These are phyloP conservation scores for Strix uralensis DNA, from an alignment of 2,113 vertebrate species.

Conservation along the genomic window DNA sequence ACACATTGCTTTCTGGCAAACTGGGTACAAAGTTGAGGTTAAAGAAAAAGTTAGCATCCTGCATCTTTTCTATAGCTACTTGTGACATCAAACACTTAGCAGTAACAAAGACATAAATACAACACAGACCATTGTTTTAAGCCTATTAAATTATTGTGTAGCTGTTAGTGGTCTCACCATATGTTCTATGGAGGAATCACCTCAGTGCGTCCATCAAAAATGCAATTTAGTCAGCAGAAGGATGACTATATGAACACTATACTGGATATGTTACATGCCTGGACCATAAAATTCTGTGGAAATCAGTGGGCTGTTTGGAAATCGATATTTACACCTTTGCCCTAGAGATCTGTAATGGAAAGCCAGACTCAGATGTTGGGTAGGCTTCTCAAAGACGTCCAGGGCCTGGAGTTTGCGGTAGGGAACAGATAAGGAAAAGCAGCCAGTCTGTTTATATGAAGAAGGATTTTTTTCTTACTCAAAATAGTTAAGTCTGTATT, in stretches of 20 bases:
- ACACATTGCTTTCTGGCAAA: not conserved
- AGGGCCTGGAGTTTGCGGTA: not conserved
- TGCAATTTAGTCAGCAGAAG: not conserved
- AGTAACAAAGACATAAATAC: not conserved
- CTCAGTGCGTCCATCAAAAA: not conserved
- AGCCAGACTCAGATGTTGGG: not conserved
- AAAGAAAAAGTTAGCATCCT: not conserved
- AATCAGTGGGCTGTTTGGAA: not conserved
- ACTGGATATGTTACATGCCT: rapidly evolving
- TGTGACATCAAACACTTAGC: not conserved
- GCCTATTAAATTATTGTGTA: not conserved
- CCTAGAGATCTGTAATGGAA: not conserved
- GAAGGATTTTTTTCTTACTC: not conserved
- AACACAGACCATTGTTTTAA: not conserved
- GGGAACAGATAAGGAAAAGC: not conserved
- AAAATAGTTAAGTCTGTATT: not conserved
- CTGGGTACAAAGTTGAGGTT: not conserved
- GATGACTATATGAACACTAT: not conserved
- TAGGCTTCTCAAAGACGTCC: not conserved
- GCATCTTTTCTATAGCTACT: not conserved
- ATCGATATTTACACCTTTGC: not conserved
- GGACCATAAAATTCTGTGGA: not conserved
- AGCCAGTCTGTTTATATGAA: not conserved
- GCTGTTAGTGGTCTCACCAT: not conserved
- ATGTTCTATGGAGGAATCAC: not conserved